Evolutionary conservation across 2,888 invertebrate genomes (phyloP).

Genomic region (Didymodactylos carnosus): DNA sequence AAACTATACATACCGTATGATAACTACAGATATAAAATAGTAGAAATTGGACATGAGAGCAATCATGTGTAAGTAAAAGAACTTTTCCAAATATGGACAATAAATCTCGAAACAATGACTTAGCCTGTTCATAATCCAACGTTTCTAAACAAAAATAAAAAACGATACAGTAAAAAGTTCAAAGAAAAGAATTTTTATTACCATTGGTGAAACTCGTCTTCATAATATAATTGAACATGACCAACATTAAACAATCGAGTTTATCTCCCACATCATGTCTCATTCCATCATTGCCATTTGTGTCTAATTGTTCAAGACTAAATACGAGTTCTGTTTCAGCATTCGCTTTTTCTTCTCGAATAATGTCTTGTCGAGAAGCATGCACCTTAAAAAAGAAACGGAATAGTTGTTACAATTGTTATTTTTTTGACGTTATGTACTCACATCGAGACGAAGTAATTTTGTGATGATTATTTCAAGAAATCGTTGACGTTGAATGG

Average conservation of each 20-base stretch:
- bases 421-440: conserved; percentile 15
- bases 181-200: conserved; percentile 15
- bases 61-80: conserved; percentile 61
- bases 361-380: conserved; percentile 41
- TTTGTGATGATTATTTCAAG: conserved; percentile 55
- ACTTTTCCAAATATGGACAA: conserved; percentile 55
- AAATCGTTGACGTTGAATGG: conserved; percentile 48
- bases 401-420: background rate
- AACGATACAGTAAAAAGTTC: background rate
- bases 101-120: conserved; percentile 44
- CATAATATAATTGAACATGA: conserved; percentile 48
- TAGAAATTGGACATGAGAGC: conserved; percentile 55
- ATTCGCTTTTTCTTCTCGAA: conserved; percentile 32
- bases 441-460: conserved; percentile 38
- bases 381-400: conserved; percentile 36
- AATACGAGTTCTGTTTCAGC: conserved; percentile 24
- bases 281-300: conserved; percentile 22
- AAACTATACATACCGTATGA: conserved; percentile 35
- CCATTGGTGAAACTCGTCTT: conserved; percentile 21
- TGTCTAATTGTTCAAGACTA: background rate
- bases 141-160: conserved; percentile 25
- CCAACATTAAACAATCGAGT: conserved; percentile 57
- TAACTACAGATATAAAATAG: conserved; percentile 54
- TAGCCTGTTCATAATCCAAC: conserved; percentile 42
- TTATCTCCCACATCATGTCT: conserved; percentile 44